Percentiles rank a stretch among this genome's conserved stretches.
phyloP scores from a whole-genome alignment of 2,888 invertebrate species.

The Crocallis elinguaria region DNA sequence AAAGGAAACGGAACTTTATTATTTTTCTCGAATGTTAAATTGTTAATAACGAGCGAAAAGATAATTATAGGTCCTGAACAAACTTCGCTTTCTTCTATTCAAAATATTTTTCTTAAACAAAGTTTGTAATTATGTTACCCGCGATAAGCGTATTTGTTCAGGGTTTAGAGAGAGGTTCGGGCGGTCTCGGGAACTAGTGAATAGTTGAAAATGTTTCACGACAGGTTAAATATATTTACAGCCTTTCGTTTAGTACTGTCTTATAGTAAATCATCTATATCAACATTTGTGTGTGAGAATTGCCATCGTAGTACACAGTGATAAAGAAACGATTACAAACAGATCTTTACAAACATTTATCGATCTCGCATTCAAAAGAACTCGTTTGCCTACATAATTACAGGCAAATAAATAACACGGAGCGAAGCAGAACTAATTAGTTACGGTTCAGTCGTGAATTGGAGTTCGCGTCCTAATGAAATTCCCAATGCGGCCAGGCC shows the following conservation, averaged over 20 bases:
- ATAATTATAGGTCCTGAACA: conserved; percentile 26
- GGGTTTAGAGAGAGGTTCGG: conserved; percentile 25
- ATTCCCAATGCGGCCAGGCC: conserved; percentile 49
- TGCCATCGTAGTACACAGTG: conserved; percentile 12
- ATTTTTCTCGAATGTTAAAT: conserved; percentile 5
- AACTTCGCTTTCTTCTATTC: conserved; percentile 23
- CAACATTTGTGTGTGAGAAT: conserved; percentile 19
- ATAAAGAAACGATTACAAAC: conserved; percentile 5
- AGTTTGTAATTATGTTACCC: conserved; percentile 32
- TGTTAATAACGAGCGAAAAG: conserved; percentile 13
- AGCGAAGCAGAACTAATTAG: conserved; percentile 57
- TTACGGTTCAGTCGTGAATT: conserved; percentile 52
- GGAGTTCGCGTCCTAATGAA: conserved; percentile 61
- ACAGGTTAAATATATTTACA: too few relatives aligned
- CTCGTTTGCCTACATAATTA: conserved; percentile 46
- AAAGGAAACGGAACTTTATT: conserved; percentile 15
- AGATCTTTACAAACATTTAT: conserved; percentile 19
- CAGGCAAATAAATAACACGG: conserved; percentile 58
- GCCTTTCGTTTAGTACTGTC: background rate
- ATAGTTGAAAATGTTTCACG: conserved; percentile 19
- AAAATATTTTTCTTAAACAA: conserved; percentile 33
- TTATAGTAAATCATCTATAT: too few relatives aligned
- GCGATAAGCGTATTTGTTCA: conserved; percentile 37
- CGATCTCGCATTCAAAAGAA: conserved; percentile 27
- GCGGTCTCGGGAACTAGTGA: conserved; percentile 18